Conservation (phyloP, 2,797 vertebrate genomes). For the Lithobates pipiens region DNA sequence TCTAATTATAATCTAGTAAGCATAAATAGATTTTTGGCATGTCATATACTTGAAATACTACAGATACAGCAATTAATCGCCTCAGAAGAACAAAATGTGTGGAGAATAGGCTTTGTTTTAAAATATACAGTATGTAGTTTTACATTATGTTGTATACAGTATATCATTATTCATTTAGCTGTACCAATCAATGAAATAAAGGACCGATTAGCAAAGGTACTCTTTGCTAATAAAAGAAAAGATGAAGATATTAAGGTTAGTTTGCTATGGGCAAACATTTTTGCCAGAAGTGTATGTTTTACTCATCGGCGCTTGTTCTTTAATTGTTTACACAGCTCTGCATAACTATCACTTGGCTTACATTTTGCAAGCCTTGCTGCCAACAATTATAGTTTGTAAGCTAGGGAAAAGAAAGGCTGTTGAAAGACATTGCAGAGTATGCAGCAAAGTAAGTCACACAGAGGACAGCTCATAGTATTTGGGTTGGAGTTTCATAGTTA, state of each 20-base stretch:
- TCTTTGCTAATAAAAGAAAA: too few relatives aligned
- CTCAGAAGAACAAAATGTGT: conserved; percentile 22
- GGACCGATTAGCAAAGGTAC: neutral
- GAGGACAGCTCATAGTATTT: neutral
- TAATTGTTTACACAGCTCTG: neutral
- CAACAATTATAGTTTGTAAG: too few relatives aligned
- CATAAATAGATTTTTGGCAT: conserved; percentile 53
- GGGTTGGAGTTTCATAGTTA: neutral
- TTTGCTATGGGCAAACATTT: neutral
- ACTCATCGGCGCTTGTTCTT: neutral
- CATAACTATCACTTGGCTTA: too few relatives aligned
- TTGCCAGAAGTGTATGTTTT: neutral
- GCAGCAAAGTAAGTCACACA: too few relatives aligned
- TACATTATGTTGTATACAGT: conserved; percentile 9
- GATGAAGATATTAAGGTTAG: neutral
- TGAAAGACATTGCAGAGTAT: too few relatives aligned
- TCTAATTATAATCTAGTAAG: conserved; percentile 53
- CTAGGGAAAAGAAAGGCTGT: too few relatives aligned
- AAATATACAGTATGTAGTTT: conserved; percentile 1
- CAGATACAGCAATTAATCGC: conserved; percentile 49
- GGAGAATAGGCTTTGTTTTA: conserved; percentile 8
- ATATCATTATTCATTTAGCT: neutral
- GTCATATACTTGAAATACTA: conserved; percentile 47
- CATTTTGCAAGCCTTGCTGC: too few relatives aligned
- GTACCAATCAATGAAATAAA: too few relatives aligned